Base-by-base conservation (phyloP, 2,888 invertebrate species). In the Lepidochrysops patricia region DNA sequence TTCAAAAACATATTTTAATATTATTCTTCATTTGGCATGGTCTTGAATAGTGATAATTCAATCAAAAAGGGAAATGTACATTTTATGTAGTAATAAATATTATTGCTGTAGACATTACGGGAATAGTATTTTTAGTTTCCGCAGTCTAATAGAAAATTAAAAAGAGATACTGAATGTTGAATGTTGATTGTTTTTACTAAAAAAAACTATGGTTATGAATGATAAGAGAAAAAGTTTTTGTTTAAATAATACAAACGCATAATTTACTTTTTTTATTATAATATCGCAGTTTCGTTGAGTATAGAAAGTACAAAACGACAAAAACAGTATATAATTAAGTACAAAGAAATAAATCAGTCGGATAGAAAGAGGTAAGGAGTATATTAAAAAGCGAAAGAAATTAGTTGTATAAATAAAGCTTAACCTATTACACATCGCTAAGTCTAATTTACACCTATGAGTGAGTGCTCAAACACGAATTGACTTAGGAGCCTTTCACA, bases 281-380 rank as follows among this genome's bases (percentile, higher is more conserved):
- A 66, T 65, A 68, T 61, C 61, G 64, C 68, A 75, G 68, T 68
- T 71, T 65, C 64, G 69, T 59, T 59, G 58, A 50, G 73, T 70
- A 70, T 72, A 73, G 65, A 64, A 66, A 61, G 63, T 64, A 64
- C 67, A 80, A 76, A 75, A 74, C 73, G 68, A 74, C 74, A 72
- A 74, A 75, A 75, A 74, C 73, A 70, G 70, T 72, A 63, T 70
- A 77, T 84, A 84, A 85, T 85, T 85, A 86, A 79, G 79, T 79
- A 80, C 78, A 67, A 76, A 68, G 72, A 72, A 74, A 69, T 72
- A 75, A 72, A 76, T 84, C 84, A 85, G 85, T 84, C 84, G 74
- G 72, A 78, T 73, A 71, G 57, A 29, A 49, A 37, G 57, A 27
- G 54, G 19, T 12, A 23, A 32, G 54, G 54, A 32, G 13, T 4